Percentiles rank a stretch among this genome's conserved stretches.
These are phyloP conservation scores for Anolis apletophallus DNA, from an alignment of 2,797 vertebrate genomes.

Conservation along the genomic window DNA sequence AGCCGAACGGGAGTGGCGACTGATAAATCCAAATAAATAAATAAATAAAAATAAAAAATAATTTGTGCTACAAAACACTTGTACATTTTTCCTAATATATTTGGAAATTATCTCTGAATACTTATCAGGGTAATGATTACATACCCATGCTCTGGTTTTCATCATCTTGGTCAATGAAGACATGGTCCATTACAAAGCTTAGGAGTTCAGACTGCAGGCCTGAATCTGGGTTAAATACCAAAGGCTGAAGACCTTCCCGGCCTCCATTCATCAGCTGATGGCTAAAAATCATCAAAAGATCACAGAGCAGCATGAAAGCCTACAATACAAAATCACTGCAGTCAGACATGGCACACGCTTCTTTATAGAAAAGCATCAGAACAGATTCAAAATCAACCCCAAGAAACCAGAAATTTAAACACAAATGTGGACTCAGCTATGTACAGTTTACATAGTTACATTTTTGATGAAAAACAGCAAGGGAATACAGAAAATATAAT, in stretches of 20 bases:
- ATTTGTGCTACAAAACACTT: neutral
- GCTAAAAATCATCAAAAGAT: constrained; percentile 99
- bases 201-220: constrained; percentile 96
- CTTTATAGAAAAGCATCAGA: neutral
- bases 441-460: neutral
- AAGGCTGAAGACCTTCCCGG: constrained; percentile 92
- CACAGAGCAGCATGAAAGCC: constrained; percentile 99
- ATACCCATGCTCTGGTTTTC: constrained; percentile 99
- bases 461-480: neutral
- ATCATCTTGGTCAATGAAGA: constrained; percentile 99
- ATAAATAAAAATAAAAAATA: too few relatives aligned
- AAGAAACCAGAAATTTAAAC: neutral
- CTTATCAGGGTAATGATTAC: constrained; percentile 47
- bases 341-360: constrained; percentile 2
- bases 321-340: constrained; percentile 70
- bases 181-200: constrained; percentile 97
- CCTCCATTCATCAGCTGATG: constrained; percentile 93
- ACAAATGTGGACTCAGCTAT: neutral
- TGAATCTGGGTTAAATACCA: constrained; percentile 96
- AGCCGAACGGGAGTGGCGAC: too few relatives aligned
- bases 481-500: neutral
- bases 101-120: neutral
- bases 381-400: neutral
- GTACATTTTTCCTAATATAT: neutral
- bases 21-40: too few relatives aligned